phyloP scores from a whole-genome alignment of 2,888 invertebrate genomes.

The Slavum lentiscoides region DNA sequence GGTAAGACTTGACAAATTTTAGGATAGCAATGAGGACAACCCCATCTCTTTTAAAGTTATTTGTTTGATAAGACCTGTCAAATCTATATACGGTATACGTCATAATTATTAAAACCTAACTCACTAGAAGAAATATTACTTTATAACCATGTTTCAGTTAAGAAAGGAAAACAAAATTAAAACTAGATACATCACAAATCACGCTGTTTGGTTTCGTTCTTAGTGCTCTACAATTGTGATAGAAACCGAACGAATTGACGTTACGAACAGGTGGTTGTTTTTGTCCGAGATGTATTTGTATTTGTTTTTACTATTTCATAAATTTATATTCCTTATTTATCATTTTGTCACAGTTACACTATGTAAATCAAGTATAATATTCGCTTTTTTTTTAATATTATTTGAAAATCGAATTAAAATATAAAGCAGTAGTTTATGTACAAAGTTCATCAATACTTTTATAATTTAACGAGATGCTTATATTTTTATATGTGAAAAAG shows the following conservation, averaged over 20 bases:
- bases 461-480: too few species aligned
- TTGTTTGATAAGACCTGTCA: neutral
- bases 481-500: too few species aligned
- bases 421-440: too few species aligned
- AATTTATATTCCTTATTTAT: too few species aligned
- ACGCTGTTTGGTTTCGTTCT: neutral
- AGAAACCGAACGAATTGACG: neutral
- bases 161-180: slow-evolving; percentile 7
- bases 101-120: neutral
- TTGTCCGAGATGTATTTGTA: too few species aligned
- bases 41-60: neutral
- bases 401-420: too few species aligned
- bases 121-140: neutral
- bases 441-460: too few species aligned
- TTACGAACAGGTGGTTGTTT: neutral
- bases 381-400: too few species aligned
- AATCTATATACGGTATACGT: neutral
- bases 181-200: neutral
- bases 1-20: slow-evolving; percentile 2
- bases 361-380: too few species aligned
- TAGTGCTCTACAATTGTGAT: neutral
- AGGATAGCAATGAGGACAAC: slow-evolving; percentile 1
- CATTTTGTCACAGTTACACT: too few species aligned
- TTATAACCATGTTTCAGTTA: slow-evolving; percentile 3
- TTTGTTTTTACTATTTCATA: too few species aligned